Percentiles rank a stretch among this genome's conserved stretches.
phyloP scores from a whole-genome alignment of 2,797 vertebrate species.

The Parotocinclus haroldoi region DNA sequence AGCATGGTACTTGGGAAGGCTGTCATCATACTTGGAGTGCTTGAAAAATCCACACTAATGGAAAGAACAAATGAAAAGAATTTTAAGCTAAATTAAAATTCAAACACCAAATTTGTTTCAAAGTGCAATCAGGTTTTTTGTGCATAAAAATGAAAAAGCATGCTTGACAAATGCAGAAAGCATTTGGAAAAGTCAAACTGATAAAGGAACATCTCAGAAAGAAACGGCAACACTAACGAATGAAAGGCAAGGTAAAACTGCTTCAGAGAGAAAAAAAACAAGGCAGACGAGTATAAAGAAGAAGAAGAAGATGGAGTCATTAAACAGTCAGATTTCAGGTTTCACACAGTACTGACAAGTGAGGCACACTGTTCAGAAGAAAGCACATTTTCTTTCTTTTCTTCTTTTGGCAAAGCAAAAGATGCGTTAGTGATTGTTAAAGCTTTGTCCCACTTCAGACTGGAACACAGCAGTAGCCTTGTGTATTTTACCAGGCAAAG shows the following conservation, averaged over 20 bases:
- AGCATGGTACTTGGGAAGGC: slow-evolving; percentile 88
- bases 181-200: slow-evolving; percentile 30
- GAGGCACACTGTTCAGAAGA: slow-evolving; percentile 22
- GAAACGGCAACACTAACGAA: slow-evolving; percentile 48
- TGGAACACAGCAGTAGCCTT: slow-evolving; percentile 58
- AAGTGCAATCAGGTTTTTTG: background rate
- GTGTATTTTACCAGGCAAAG: slow-evolving; percentile 81
- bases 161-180: slow-evolving; percentile 51
- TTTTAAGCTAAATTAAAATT: background rate
- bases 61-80: slow-evolving; percentile 9
- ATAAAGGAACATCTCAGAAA: slow-evolving; percentile 37
- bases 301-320: slow-evolving; percentile 20
- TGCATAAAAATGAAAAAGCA: slow-evolving; percentile 41
- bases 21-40: slow-evolving; percentile 87
- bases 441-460: slow-evolving; percentile 62
- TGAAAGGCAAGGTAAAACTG: slow-evolving; percentile 9
- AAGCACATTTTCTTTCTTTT: slow-evolving; percentile 38
- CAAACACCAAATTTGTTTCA: background rate
- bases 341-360: slow-evolving; percentile 21
- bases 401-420: slow-evolving; percentile 46
- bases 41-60: slow-evolving; percentile 94
- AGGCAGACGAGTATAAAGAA: background rate
- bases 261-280: slow-evolving; percentile 16
- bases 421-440: slow-evolving; percentile 59
- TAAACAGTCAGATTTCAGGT: slow-evolving; percentile 7